Evolutionary conservation across 2,113 vertebrate genomes (phyloP).

Genomic region (Sula dactylatra): DNA sequence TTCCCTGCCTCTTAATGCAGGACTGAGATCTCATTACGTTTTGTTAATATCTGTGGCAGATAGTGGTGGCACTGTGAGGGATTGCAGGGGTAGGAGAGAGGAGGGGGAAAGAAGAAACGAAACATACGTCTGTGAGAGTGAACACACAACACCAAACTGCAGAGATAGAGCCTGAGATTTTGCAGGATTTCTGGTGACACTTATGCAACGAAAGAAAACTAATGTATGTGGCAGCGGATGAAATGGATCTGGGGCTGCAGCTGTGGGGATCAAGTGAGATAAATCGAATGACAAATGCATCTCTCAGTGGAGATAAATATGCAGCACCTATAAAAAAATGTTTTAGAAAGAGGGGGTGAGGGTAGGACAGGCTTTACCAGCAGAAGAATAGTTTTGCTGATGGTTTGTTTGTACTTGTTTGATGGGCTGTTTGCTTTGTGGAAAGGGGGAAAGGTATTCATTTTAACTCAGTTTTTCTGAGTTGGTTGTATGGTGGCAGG

Average conservation of each 20-base stretch:
- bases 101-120: neutral
- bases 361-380: neutral
- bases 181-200: conserved; percentile 52
- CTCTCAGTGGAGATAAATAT: conserved; percentile 54
- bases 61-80: neutral
- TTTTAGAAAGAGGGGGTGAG: neutral
- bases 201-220: conserved; percentile 31
- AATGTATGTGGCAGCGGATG: conserved; percentile 52
- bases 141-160: neutral
- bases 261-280: conserved; percentile 61
- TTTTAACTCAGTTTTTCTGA: neutral
- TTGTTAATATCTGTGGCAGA: neutral
- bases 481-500: neutral
- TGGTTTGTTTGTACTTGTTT: neutral
- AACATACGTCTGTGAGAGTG: neutral
- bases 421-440: neutral
- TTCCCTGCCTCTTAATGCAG: neutral
- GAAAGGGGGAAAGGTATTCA: neutral
- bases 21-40: neutral
- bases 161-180: neutral
- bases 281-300: conserved; percentile 56
- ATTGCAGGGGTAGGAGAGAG: neutral
- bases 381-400: neutral
- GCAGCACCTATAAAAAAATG: conserved; percentile 48
- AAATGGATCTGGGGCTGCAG: conserved; percentile 63